Evolutionary conservation across 2,888 invertebrate genomes (phyloP).

Genomic region (Druceiella hillmani): DNA sequence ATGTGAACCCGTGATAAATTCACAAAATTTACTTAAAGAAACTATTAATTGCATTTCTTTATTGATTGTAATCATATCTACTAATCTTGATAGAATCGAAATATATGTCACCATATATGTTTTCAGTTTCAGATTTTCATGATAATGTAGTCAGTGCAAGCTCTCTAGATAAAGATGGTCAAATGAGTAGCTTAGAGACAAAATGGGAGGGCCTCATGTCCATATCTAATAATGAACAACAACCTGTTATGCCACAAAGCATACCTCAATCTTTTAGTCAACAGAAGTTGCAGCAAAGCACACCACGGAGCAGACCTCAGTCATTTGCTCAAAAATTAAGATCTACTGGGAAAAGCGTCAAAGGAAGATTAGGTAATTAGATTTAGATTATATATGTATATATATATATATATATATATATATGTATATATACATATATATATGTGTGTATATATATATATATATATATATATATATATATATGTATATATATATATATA

Average conservation of each 20-base stretch:
- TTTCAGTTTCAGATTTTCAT: conserved; percentile 57
- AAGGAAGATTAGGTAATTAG: conserved; percentile 54
- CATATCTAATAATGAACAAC: conserved; percentile 44
- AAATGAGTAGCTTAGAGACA: conserved; percentile 33
- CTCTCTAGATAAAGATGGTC: conserved; percentile 39
- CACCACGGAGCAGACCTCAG: conserved; percentile 58
- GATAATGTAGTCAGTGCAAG: conserved; percentile 50
- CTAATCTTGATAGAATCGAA: too few relatives aligned
- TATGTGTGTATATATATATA: too few relatives aligned
- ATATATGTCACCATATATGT: too few relatives aligned
- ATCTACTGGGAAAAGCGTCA: conserved; percentile 79
- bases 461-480: too few relatives aligned
- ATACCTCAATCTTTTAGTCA: conserved; percentile 23
- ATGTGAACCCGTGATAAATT: too few relatives aligned
- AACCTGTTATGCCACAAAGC: conserved; percentile 40
- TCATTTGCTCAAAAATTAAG: conserved; percentile 84
- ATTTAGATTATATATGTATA: too few relatives aligned
- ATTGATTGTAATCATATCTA: too few relatives aligned
- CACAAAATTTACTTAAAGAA: too few relatives aligned
- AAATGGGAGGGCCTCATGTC: conserved; percentile 40
- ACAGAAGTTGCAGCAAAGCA: conserved; percentile 17
- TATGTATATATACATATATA: too few relatives aligned
- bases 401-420: too few relatives aligned
- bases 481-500: too few relatives aligned
- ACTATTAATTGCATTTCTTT: too few relatives aligned